A percentile compares a stretch with the other conserved stretches of the same genome.
These are phyloP conservation scores for Cremastinae sp. DNA, from an alignment of 2,888 invertebrate genomes.

Conservation along the genomic window DNA sequence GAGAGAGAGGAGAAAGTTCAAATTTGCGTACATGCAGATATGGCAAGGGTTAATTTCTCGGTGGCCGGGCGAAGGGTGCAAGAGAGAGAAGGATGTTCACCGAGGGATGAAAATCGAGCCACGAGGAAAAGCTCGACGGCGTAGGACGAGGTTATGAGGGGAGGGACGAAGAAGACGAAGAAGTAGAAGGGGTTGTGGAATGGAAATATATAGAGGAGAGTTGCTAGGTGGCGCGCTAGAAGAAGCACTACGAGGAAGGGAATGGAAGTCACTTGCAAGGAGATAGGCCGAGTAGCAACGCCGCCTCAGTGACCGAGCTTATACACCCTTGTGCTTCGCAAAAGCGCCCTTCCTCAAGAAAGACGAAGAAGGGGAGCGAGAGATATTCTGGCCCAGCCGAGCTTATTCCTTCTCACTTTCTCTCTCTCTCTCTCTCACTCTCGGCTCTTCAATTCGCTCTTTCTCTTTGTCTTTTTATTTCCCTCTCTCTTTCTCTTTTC, in stretches of 20 bases:
- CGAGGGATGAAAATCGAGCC: conserved; percentile 53
- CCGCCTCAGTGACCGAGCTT: conserved; percentile 77
- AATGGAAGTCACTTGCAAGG: conserved; percentile 69
- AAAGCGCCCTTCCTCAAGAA: conserved; percentile 63
- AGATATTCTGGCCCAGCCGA: conserved; percentile 48
- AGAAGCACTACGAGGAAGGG: conserved; percentile 57
- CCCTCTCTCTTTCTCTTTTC: conserved; percentile 10
- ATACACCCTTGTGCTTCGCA: conserved; percentile 73
- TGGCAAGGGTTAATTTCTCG: conserved; percentile 62
- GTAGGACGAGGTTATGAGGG: too few species aligned
- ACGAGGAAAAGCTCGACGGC: conserved; percentile 41
- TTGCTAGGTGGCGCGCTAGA: conserved; percentile 62
- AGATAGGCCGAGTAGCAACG: conserved; percentile 75
- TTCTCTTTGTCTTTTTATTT: conserved; percentile 32
- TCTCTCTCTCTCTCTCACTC: conserved; percentile 43
- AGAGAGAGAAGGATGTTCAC: conserved; percentile 50
- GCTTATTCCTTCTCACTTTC: conserved; percentile 53
- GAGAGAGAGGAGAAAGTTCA: conserved; percentile 11
- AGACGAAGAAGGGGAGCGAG: conserved; percentile 10
- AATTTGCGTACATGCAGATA: conserved; percentile 1
- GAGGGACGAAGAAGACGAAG: too few species aligned
- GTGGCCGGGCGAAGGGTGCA: conserved; percentile 61
- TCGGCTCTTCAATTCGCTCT: conserved; percentile 5
- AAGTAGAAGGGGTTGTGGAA: conserved; percentile 61
- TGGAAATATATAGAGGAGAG: conserved; percentile 72